Conservation (phyloP, 2,797 vertebrate genomes). For the Silurus lanzhouensis region DNA sequence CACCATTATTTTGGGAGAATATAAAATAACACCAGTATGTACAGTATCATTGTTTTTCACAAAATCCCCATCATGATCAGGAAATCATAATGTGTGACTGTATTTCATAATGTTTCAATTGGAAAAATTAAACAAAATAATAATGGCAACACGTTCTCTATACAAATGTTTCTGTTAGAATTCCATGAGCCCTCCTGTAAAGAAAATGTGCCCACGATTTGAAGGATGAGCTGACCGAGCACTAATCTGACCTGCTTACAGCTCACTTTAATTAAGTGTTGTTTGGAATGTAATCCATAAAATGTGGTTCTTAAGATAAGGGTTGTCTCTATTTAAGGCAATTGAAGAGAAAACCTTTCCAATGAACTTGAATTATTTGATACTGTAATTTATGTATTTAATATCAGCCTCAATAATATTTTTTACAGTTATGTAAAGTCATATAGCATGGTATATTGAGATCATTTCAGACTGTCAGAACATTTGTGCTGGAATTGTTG, state of each 20-base stretch:
- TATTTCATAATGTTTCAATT: too few relatives aligned
- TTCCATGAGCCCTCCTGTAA: not conserved
- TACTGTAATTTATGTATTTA: not conserved
- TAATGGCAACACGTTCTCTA: not conserved
- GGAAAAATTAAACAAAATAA: too few relatives aligned
- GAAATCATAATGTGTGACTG: not conserved
- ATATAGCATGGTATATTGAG: not conserved
- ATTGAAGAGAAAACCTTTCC: not conserved
- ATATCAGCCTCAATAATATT: not conserved
- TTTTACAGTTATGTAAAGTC: not conserved
- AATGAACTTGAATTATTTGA: not conserved
- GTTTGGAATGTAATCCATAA: not conserved
- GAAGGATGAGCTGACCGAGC: not conserved
- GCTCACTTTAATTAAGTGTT: not conserved
- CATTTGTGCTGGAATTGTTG: not conserved
- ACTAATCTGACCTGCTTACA: not conserved
- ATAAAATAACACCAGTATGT: not conserved
- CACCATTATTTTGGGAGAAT: not conserved
- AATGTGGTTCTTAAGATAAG: not conserved
- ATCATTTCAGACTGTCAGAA: not conserved
- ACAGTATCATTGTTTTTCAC: not conserved
- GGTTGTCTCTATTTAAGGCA: not conserved
- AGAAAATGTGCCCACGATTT: not conserved
- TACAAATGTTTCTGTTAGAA: not conserved
- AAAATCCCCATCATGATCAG: not conserved